phyloP scores from a whole-genome alignment of 2,888 invertebrate species.

The Mythimna ferrago region DNA sequence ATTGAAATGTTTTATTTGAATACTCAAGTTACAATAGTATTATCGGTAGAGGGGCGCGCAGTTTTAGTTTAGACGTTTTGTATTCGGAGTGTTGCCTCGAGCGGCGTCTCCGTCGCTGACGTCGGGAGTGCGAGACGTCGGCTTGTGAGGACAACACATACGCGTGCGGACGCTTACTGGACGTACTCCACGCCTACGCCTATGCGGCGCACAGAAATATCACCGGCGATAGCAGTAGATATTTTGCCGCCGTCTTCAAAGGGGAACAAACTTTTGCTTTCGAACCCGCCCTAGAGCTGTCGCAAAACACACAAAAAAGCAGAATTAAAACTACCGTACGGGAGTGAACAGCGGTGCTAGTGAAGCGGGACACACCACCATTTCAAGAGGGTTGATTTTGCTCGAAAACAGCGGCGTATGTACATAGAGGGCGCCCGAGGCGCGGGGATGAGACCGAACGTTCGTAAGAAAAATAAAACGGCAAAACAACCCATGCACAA shows the following conservation, averaged over 20 bases:
- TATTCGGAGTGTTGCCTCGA: conserved; percentile 30
- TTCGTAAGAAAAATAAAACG: conserved; percentile 54
- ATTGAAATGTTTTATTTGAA: background rate
- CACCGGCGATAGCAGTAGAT: conserved; percentile 94
- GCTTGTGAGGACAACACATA: conserved; percentile 70
- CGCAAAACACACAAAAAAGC: conserved; percentile 89
- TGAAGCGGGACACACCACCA: conserved; percentile 80
- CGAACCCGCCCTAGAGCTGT: conserved; percentile 91
- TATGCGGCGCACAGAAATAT: conserved; percentile 94
- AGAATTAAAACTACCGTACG: conserved; percentile 70
- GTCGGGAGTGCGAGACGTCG: conserved; percentile 59
- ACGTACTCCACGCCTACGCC: conserved; percentile 80
- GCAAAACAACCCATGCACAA: conserved; percentile 86
- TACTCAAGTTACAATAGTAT: background rate
- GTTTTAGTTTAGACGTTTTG: background rate
- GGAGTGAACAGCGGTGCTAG: conserved; percentile 71
- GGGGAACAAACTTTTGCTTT: conserved; percentile 93
- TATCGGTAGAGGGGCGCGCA: conserved; percentile 1
- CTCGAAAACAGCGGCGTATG: conserved; percentile 78
- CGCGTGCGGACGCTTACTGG: conserved; percentile 88
- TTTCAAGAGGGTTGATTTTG: conserved; percentile 90
- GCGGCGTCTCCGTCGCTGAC: conserved; percentile 29
- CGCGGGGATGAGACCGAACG: conserved; percentile 55
- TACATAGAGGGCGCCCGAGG: conserved; percentile 65
- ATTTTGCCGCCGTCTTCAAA: conserved; percentile 94